These are phyloP conservation scores for Patella vulgata DNA, from an alignment of 1,140 invertebrate species.

Conservation along the genomic window DNA sequence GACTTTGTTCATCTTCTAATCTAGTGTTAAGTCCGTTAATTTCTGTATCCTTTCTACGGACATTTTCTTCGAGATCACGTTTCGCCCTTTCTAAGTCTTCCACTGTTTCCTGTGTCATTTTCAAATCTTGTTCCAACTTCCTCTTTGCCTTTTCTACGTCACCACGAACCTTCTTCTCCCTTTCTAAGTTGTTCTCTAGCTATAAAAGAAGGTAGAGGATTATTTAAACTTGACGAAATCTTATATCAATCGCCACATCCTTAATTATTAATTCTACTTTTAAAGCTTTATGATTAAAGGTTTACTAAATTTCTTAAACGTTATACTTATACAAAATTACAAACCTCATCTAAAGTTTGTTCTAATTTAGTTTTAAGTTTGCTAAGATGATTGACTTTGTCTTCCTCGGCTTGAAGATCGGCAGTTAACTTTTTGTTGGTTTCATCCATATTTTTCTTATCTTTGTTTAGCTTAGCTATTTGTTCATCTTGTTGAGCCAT, in stretches of 20 bases:
- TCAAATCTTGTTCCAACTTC: slow-evolving; percentile 94
- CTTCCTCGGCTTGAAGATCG: neutral
- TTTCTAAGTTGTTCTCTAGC: slow-evolving; percentile 95
- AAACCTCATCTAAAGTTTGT: neutral
- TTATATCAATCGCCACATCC: too few species aligned
- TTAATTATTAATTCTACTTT: too few species aligned
- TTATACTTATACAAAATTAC: too few species aligned
- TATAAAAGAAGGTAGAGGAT: too few species aligned
- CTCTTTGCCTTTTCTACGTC: slow-evolving; percentile 98
- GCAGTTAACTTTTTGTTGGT: neutral
- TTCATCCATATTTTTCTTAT: slow-evolving; percentile 5
- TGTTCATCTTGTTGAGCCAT: neutral
- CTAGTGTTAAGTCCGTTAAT: neutral
- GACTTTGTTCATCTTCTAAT: neutral
- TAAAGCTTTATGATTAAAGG: too few species aligned
- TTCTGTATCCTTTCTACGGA: slow-evolving; percentile 5
- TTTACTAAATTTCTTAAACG: too few species aligned
- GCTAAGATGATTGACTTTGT: slow-evolving; percentile 1
- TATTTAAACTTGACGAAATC: too few species aligned
- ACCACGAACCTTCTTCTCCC: slow-evolving; percentile 97
- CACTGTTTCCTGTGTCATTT: slow-evolving; percentile 97
- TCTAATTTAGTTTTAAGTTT: slow-evolving; percentile 9
- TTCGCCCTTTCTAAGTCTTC: slow-evolving; percentile 97
- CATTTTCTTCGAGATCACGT: slow-evolving; percentile 93
- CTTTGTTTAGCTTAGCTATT: slow-evolving; percentile 4